Base-by-base conservation (phyloP, 2,113 vertebrate genomes). In the Sapayoa aenigma region DNA sequence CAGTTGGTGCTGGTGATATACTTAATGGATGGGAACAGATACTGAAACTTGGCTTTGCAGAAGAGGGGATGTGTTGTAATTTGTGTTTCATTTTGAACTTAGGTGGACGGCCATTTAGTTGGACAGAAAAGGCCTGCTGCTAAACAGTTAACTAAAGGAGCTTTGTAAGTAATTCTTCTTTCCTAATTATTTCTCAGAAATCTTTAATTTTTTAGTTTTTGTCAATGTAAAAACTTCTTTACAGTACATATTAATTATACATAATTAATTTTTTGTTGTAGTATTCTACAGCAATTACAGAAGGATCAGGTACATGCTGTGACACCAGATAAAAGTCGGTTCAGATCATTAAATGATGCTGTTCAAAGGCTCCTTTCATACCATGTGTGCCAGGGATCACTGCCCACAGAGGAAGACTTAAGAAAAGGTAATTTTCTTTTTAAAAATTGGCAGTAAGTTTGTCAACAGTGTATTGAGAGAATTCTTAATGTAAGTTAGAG, bases 381-480 rank as follows among this genome's bases (percentile, higher is more conserved):
- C 97, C 99, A 99, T 13, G 98, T 99, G 95, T 99, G 98, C 96
- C 99, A 99, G 96, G 99, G 99, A 79, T 95, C 98, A 60, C 97
- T 98, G 68, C 99, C 98, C 77, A 98, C 97, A 24, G 97, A 98
- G 52, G 98, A 99, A 3, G 99, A 99, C 96, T 98, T 99, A 96
- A 97, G 92, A 60, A 98, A 97, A 98, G 98, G 98, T 98, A 97
- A 71, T 65, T 86, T 58, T 53, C 17, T 56, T 83, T 71, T 52
- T 31, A 20, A 77, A 83, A 88, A 60, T 46, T 16, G 33, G 11
- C 28, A 50, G 1, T 87, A 35, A 22, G 5, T 76, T 77, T 93
- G 14, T 77, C 47, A 21, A 75, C 15, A 19, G 22, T n/a, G 2
- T 84, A 21, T 81, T 20, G 39, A 53, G 17, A 90, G 10, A 63